Conservation (phyloP, 2,113 vertebrate species). For the Percina caprodes region DNA sequence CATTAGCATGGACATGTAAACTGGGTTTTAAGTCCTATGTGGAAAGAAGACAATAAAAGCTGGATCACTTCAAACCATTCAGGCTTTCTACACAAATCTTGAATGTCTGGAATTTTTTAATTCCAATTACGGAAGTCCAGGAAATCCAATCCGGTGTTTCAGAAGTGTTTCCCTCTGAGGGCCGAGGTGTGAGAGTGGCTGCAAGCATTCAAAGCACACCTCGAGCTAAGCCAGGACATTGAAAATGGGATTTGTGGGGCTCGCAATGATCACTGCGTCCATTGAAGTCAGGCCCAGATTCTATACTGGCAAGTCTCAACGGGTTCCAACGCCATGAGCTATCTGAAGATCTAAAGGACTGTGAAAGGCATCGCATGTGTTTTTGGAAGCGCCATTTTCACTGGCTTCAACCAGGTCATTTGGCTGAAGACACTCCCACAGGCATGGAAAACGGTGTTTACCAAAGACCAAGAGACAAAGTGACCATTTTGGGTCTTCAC, state of each 20-base stretch:
- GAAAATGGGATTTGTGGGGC: slow-evolving; percentile 65
- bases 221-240: slow-evolving; percentile 51
- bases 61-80: background rate
- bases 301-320: slow-evolving; percentile 16
- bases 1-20: background rate
- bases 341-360: slow-evolving; percentile 47
- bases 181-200: background rate
- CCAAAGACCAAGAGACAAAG: slow-evolving; percentile 6
- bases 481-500: background rate
- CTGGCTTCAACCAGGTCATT: slow-evolving; percentile 40
- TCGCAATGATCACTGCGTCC: slow-evolving; percentile 52
- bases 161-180: slow-evolving; percentile 6
- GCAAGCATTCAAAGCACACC: slow-evolving; percentile 45
- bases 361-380: slow-evolving; percentile 46
- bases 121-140: background rate
- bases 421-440: slow-evolving; percentile 20
- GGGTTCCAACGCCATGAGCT: slow-evolving; percentile 45
- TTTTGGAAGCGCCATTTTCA: slow-evolving; percentile 31
- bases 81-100: background rate
- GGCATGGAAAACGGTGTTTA: background rate
- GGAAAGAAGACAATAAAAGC: background rate
- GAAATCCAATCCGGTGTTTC: slow-evolving; percentile 1
- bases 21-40: background rate
- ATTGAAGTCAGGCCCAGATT: slow-evolving; percentile 67
- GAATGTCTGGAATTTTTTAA: background rate